Conservation (phyloP, 2,888 invertebrate genomes). For the Phyllotreta cruciferae region DNA sequence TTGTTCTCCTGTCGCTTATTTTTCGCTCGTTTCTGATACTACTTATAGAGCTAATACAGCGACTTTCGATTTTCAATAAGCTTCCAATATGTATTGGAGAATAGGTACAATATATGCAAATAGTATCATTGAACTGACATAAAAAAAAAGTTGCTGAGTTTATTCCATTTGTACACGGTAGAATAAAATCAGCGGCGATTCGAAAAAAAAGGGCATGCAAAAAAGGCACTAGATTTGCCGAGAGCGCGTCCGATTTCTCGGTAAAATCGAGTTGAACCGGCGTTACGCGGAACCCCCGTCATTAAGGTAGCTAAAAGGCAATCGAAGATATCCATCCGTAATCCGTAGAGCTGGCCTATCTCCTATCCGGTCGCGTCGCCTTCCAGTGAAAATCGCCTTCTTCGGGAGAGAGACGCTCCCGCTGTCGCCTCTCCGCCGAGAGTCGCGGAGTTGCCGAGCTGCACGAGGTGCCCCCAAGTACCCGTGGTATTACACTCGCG, state of each 20-base stretch:
- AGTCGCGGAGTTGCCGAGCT: too few relatives aligned
- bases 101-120: constrained; percentile 1
- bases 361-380: constrained; percentile 27
- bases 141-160: neutral
- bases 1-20: neutral
- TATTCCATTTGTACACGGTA: too few relatives aligned
- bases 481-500: too few relatives aligned
- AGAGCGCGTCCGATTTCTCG: neutral
- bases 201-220: too few relatives aligned
- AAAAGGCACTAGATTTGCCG: neutral
- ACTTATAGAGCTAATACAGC: neutral
- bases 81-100: too few relatives aligned
- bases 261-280: constrained; percentile 1
- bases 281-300: constrained; percentile 3
- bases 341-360: neutral
- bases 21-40: constrained; percentile 4
- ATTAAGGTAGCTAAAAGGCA: constrained; percentile 21
- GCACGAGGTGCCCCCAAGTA: too few relatives aligned
- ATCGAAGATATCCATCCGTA: constrained; percentile 21
- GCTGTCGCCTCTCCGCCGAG: neutral
- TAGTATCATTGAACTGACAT: constrained; percentile 8
- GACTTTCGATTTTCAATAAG: too few relatives aligned
- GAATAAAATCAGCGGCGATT: too few relatives aligned
- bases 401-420: constrained; percentile 30
- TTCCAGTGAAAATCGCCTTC: constrained; percentile 25